Percentiles rank a stretch among this genome's conserved stretches.
phyloP scores from a whole-genome alignment of 2,888 invertebrate genomes.

The Palloptera scutellata region DNA sequence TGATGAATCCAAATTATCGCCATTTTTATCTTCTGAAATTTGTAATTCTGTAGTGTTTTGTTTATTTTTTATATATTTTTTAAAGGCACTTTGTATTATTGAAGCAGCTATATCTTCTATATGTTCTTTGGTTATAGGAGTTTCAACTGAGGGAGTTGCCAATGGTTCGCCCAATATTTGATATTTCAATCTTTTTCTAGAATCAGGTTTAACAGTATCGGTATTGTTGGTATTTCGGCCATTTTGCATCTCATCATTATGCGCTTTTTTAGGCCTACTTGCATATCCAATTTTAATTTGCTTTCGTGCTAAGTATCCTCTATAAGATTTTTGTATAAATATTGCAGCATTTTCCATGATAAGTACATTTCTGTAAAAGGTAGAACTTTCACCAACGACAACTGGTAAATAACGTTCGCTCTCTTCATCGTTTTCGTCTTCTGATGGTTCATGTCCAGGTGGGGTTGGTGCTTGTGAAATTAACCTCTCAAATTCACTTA shows the following conservation, averaged over 20 bases:
- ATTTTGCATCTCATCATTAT: background rate
- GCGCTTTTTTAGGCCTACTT: conserved; percentile 3
- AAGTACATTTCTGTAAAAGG: too few relatives aligned
- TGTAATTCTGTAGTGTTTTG: background rate
- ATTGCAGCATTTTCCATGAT: conserved; percentile 10
- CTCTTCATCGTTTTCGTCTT: conserved; percentile 2
- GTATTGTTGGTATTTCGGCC: too few relatives aligned
- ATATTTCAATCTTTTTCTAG: too few relatives aligned
- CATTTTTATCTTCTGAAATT: conserved; percentile 5
- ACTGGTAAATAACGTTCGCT: too few relatives aligned
- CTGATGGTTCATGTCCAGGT: conserved; percentile 15
- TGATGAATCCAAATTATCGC: conserved; percentile 14
- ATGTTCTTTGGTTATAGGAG: background rate
- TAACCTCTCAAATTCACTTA: conserved; percentile 12
- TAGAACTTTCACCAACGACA: too few relatives aligned
- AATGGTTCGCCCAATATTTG: too few relatives aligned
- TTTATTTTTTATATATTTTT: conserved; percentile 30
- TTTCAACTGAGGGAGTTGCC: too few relatives aligned
- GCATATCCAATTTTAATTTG: background rate
- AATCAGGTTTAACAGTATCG: too few relatives aligned
- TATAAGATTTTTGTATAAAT: conserved; percentile 11
- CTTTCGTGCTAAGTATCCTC: background rate
- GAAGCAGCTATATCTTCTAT: conserved; percentile 4
- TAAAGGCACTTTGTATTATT: conserved; percentile 31
- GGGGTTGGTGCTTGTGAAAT: conserved; percentile 8